Base-by-base conservation (phyloP, 1,140 invertebrate genomes). In the Diprion similis region DNA sequence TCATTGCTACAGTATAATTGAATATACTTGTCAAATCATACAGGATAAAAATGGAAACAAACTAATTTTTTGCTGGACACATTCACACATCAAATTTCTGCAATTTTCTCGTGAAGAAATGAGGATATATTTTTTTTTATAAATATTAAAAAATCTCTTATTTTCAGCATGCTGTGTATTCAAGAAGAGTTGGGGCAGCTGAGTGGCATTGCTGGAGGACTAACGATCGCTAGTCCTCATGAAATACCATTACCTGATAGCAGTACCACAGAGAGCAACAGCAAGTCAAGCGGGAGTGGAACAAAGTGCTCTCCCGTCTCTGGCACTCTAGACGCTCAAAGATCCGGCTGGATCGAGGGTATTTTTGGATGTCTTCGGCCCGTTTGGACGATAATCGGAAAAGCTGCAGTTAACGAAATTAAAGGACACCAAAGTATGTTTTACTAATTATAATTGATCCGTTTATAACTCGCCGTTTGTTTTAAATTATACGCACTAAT, bases 301-400 rank as follows among this genome's bases (percentile, higher is more conserved):
- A 84, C 80, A 46, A 87, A 87, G 77, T 85, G 83, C 24, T 78
- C 78, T 66, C 77, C 82, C 15, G 84, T 79, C 59, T 79, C 82
- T n/a, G 84, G 75, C 4, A 82, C 81, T 24, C 71, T 85, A 13
- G 89, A 90, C 71, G 88, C 90, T 70, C 89, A 91, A 69, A 89
- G 90, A 46, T 89, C 89, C 68, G 91, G 92, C 48, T 96, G 94
- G 92, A 92, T 95, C 76, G 94, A 95, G 77, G 95, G 95, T 0
- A 90, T 97, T 66, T 89, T 96, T 70, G 95, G 95, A 4, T 98
- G 96, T 83, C 91, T 98, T 78, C 90, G 94, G 76, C 96, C 96
- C 0, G 92, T 97, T 8, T 92, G 95, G 88, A 94, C 92, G 18
- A 94, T 97, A 75, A 93, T 97, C 37, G 95, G 94, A 24, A 97